These are phyloP conservation scores for Pangasius krempfi DNA, from an alignment of 2,797 vertebrate species.

Conservation along the genomic window DNA sequence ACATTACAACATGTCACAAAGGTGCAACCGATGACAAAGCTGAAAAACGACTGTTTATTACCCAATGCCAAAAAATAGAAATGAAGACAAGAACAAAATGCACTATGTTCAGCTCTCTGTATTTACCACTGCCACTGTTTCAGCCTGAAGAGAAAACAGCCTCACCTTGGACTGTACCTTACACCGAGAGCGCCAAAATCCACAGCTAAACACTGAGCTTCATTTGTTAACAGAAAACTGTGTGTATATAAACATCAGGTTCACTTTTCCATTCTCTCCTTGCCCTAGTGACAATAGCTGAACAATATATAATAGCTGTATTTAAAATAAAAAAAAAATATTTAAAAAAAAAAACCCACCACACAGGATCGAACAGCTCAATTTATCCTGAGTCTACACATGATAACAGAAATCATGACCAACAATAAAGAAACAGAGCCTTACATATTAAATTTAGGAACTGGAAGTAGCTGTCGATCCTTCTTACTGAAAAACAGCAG, in stretches of 20 bases:
- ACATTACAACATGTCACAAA: not conserved
- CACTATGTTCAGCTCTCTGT: not conserved
- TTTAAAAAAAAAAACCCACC: not conserved
- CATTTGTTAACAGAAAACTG: not conserved
- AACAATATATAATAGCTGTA: not conserved
- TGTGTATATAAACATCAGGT: conserved; percentile 20
- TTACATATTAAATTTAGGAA: not conserved
- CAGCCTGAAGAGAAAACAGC: not conserved
- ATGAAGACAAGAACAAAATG: not conserved
- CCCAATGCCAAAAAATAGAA: not conserved
- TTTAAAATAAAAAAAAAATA: no score
- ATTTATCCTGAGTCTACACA: not conserved
- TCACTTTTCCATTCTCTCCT: not conserved
- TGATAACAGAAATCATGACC: not conserved
- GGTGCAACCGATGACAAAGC: not conserved
- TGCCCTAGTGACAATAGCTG: not conserved
- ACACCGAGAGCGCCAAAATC: not conserved
- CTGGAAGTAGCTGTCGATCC: not conserved
- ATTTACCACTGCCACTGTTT: not conserved
- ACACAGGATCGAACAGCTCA: no score
- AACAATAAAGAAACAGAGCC: not conserved
- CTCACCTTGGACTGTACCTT: not conserved
- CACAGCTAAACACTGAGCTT: not conserved
- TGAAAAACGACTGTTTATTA: not conserved
- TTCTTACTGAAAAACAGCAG: not conserved